Base-by-base conservation (phyloP, 2,888 invertebrate genomes). In the Cerceris rybyensis region DNA sequence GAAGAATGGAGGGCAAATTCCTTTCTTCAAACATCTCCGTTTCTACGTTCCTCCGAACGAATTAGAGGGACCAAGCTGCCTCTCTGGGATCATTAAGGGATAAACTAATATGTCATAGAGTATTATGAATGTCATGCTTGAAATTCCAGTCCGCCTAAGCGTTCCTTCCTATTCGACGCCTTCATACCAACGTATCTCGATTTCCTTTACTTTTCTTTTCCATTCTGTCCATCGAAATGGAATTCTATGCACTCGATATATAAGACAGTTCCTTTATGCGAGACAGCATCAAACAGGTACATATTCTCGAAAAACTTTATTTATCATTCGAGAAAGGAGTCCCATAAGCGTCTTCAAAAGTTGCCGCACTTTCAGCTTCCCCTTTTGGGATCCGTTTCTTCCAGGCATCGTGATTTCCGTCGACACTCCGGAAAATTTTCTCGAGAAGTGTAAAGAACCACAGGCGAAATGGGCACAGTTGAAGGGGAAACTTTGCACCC, bases 21-120 rank as follows among this genome's bases (percentile, higher is more conserved):
- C 77, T 60, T 16, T 16, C 39, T 41, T 63, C 54, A 49, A n/a
- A 59, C 57, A 17, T 57, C 57, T 9, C 28, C 57, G 46, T n/a
- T 13, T 7, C n/a, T 7, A 7, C n/a, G 14, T n/a, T 52, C 16
- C 13, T 17, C 8, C 11, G 39, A 7, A 50, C 70, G 67, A 68
- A 78, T 58, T 59, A 68, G 71, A 60, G 39, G 42, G 59, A 59
- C 49, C 46, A 46, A 46, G 43, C 42, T 42, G 9, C 50, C 54
- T 61, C 69, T 59, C 70, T 28, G 68, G 70, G 77, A 73, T 85
- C 78, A 82, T 80, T 80, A 82, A 67, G 70, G 52, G 73, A 78
- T 80, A 75, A 80, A 85, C 82, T 83, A 85, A 84, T 84, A 82
- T 78, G 80, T 77, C 75, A 68, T 42, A 39, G 67, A 42, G 57